Evolutionary conservation across 2,113 vertebrate species (phyloP).

Genomic region (Catagonus wagneri): DNA sequence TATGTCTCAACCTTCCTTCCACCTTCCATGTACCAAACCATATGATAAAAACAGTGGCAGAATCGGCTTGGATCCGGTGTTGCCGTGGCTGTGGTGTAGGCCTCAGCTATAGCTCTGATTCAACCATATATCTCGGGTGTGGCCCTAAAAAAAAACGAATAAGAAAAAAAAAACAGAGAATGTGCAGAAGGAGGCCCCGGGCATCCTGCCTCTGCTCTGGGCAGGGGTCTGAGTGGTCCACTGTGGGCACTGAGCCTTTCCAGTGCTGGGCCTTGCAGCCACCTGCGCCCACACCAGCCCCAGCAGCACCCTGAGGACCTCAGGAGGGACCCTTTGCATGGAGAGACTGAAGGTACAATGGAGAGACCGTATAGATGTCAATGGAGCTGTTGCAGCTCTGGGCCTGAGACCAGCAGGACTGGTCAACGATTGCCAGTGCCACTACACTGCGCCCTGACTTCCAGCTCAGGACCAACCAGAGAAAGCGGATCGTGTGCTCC

Average conservation of each 20-base stretch:
- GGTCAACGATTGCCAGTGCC: neutral
- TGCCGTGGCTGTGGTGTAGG: too few relatives aligned
- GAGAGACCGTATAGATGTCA: neutral
- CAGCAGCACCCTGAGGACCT: neutral
- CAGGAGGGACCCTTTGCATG: fast-evolving
- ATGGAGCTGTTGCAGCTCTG: fast-evolving
- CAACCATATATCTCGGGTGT: too few relatives aligned
- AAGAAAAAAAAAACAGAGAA: neutral
- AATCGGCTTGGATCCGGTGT: too few relatives aligned
- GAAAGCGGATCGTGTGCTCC: neutral
- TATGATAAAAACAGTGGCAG: neutral
- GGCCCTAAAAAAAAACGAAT: too few relatives aligned
- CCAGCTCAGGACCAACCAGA: neutral
- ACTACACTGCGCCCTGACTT: neutral
- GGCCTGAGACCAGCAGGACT: neutral
- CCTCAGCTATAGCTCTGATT: too few relatives aligned
- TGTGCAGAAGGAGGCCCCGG: neutral
- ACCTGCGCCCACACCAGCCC: fast-evolving
- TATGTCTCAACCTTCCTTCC: neutral
- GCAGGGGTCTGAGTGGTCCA: fast-evolving
- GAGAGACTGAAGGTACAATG: neutral
- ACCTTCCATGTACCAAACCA: neutral
- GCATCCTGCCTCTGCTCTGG: fast-evolving
- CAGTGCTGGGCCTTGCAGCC: neutral
- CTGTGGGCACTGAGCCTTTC: neutral